Evolutionary conservation across 1,140 invertebrate genomes (phyloP), one percentile per base, ranked within the genome.

Genomic region (Trichonephila inaurata): DNA sequence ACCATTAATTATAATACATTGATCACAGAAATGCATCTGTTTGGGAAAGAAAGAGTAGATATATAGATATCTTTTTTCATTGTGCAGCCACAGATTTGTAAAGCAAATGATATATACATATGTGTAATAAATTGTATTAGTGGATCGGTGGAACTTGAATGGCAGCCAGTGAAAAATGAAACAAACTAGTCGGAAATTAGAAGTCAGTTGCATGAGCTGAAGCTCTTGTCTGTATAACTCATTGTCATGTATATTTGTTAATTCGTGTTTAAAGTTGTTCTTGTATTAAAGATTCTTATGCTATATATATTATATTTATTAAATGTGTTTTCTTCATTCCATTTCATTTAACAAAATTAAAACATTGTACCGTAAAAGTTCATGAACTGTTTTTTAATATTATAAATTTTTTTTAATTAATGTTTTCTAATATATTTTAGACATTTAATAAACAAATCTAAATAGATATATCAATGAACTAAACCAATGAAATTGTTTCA

Each of bases 281-380:
- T 94, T 94, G 93, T 94, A 90, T 94, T 94, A 89, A 94, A 94
- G 88, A 94, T 94, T 94, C 93, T 93, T 94, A 94, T 94, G 82
- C 93, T 94, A 94, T 88, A 93, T 62, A 40, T 40, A 40, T 40
- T 40, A 40, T 40, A 81, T 93, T 93, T 85, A 85, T 85, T 88
- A 88, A 88, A 88, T 88, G 60, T 88, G 86, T 88, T 88, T 51
- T 88, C 86, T 88, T 88, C 86, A 88, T 88, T 88, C 62, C 86
- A 64, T 88, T 88, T 88, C 86, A 88, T 88, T 88, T 88, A 21
- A 88, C 86, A 88, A 88, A 88, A 40, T 64, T 40, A 88, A 61
- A 85, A 58, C 83, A 85, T 85, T 85, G 83, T 85, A 51, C 51
- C 24, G 58, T 85, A 85, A 85, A 21, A 85, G 58, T 77, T 77